Evolutionary conservation across 1,140 invertebrate species (phyloP).

Genomic region (Lineus longissimus): DNA sequence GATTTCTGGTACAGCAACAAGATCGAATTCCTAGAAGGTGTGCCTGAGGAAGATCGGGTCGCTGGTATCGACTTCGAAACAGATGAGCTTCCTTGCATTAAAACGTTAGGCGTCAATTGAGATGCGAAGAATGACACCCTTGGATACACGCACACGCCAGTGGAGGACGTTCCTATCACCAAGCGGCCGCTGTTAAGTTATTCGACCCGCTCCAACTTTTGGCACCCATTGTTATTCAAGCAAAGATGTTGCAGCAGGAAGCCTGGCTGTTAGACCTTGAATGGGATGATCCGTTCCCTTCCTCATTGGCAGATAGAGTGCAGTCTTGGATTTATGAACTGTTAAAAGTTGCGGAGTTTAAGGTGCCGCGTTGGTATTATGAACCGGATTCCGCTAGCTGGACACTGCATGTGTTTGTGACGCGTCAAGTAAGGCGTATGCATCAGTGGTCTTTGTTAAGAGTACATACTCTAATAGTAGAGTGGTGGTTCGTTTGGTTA

Average conservation of each 20-base stretch:
- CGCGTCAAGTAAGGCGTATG: background rate
- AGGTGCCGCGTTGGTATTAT: background rate
- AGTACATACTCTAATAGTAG: background rate
- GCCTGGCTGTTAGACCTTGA: background rate
- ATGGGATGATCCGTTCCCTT: background rate
- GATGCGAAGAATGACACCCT: slow-evolving; percentile 15
- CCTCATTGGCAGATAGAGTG: too few relatives aligned
- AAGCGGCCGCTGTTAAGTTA: background rate
- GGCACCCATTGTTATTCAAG: background rate
- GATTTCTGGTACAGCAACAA: too few relatives aligned
- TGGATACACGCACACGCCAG: background rate
- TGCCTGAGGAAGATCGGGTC: too few relatives aligned
- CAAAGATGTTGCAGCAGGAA: background rate
- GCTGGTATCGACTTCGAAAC: too few relatives aligned
- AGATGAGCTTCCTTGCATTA: too few relatives aligned
- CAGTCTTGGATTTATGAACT: background rate
- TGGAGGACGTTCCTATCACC: background rate
- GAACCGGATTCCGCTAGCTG: too few relatives aligned
- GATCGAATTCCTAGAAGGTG: too few relatives aligned
- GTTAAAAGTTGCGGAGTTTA: background rate
- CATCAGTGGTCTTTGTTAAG: background rate
- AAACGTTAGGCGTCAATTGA: slow-evolving; percentile 5
- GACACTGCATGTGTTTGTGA: background rate
- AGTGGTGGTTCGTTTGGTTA: background rate
- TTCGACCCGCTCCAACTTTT: slow-evolving; percentile 3